Evolutionary conservation across 2,888 invertebrate species (phyloP).

Genomic region (Dorcus hopei): DNA sequence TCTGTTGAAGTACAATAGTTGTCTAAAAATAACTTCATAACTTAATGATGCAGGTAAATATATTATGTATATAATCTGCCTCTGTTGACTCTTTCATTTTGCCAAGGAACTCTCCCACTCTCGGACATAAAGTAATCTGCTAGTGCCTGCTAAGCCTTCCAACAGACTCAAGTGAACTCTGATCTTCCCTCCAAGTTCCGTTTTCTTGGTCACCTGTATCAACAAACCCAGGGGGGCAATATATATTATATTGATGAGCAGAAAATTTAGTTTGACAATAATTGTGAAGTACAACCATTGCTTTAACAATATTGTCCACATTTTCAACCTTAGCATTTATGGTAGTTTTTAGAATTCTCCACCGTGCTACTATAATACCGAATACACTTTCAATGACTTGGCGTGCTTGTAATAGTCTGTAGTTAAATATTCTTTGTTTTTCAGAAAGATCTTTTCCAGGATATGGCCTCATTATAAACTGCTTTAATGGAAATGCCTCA

Average conservation of each 20-base stretch:
- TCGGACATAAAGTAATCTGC: background rate
- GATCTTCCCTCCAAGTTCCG: background rate
- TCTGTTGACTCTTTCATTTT: too few species aligned
- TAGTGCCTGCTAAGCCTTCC: background rate
- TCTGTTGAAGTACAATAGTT: too few species aligned
- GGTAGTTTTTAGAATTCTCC: background rate
- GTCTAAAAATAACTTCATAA: too few species aligned
- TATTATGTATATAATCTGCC: too few species aligned
- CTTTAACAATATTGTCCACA: background rate
- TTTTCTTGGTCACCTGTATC: background rate
- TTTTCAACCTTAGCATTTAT: background rate
- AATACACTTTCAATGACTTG: background rate
- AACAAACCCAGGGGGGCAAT: background rate
- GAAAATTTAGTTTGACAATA: background rate
- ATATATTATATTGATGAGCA: background rate
- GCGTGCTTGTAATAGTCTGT: background rate
- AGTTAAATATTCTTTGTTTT: background rate
- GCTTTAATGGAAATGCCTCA: background rate
- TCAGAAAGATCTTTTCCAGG: background rate
- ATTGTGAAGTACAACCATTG: background rate
- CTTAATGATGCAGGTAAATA: too few species aligned
- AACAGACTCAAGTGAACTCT: background rate
- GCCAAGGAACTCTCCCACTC: background rate
- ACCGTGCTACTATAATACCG: background rate
- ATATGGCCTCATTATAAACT: background rate